phyloP scores from a whole-genome alignment of 2,888 invertebrate genomes.

The Pimpla rufipes region DNA sequence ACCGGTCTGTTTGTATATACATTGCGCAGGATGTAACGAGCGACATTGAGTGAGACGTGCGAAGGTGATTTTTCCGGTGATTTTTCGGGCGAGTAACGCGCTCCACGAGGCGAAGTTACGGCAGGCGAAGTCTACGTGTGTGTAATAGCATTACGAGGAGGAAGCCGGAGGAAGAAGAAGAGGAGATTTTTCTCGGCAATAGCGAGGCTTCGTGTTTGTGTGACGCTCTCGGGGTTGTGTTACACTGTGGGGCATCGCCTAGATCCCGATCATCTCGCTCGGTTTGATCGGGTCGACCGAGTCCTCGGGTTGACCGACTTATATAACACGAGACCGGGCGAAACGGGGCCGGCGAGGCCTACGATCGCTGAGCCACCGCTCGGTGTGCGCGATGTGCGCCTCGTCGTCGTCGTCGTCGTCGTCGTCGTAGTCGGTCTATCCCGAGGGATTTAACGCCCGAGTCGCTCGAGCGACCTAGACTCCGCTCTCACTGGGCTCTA shows the following conservation, averaged over 20 bases:
- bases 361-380: slow-evolving; percentile 41
- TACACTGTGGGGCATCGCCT: slow-evolving; percentile 41
- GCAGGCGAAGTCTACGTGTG: neutral
- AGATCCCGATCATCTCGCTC: slow-evolving; percentile 71
- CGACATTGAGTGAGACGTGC: slow-evolving; percentile 28
- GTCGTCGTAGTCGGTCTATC: slow-evolving; percentile 74
- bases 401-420: slow-evolving; percentile 9
- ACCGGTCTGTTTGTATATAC: neutral
- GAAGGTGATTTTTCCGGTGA: slow-evolving; percentile 53
- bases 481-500: slow-evolving; percentile 72
- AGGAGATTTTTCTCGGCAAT: slow-evolving; percentile 41
- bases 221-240: slow-evolving; percentile 13
- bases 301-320: slow-evolving; percentile 81
- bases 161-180: neutral
- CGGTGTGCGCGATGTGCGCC: neutral
- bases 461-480: slow-evolving; percentile 68
- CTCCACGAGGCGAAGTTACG: slow-evolving; percentile 51
- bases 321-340: slow-evolving; percentile 64
- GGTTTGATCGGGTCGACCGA: slow-evolving; percentile 70
- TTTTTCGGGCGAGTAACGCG: slow-evolving; percentile 63
- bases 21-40: slow-evolving; percentile 11
- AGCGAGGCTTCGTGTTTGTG: slow-evolving; percentile 20
- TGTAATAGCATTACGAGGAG: slow-evolving; percentile 42
- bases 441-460: slow-evolving; percentile 84
- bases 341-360: slow-evolving; percentile 52